Percentiles rank a stretch among this genome's conserved stretches.
Conservation (phyloP, 2,888 invertebrate genomes). For the Labia minor region DNA sequence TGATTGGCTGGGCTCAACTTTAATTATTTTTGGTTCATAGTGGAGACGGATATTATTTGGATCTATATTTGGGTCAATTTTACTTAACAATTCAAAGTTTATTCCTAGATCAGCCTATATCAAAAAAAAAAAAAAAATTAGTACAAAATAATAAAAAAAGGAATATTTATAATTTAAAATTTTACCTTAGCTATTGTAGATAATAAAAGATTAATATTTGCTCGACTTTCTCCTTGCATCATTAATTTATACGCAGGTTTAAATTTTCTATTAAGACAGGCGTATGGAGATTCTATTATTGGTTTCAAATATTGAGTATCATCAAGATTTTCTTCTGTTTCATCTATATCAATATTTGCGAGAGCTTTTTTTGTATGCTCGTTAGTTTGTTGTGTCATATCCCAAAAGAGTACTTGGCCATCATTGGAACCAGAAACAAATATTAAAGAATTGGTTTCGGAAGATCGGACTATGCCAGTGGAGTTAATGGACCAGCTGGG, state of each 20-base stretch:
- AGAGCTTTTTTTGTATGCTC: neutral
- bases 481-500: constrained; percentile 46
- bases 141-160: too few relatives aligned
- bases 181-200: neutral
- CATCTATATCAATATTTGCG: neutral
- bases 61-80: neutral
- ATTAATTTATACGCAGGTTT: neutral
- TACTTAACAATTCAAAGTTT: neutral
- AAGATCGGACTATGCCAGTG: constrained; percentile 43
- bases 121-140: too few relatives aligned
- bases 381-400: constrained; percentile 39
- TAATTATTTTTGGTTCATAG: neutral
- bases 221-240: neutral
- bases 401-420: constrained; percentile 60
- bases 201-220: neutral
- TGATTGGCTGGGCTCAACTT: neutral
- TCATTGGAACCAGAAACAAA: constrained; percentile 56
- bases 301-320: neutral
- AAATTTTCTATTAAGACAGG: neutral
- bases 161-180: too few relatives aligned
- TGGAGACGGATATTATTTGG: neutral
- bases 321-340: neutral
- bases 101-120: neutral
- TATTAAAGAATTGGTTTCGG: constrained; percentile 39
- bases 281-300: neutral